These are phyloP conservation scores for Sycophila texana DNA, from an alignment of 2,888 invertebrate genomes.

Conservation along the genomic window DNA sequence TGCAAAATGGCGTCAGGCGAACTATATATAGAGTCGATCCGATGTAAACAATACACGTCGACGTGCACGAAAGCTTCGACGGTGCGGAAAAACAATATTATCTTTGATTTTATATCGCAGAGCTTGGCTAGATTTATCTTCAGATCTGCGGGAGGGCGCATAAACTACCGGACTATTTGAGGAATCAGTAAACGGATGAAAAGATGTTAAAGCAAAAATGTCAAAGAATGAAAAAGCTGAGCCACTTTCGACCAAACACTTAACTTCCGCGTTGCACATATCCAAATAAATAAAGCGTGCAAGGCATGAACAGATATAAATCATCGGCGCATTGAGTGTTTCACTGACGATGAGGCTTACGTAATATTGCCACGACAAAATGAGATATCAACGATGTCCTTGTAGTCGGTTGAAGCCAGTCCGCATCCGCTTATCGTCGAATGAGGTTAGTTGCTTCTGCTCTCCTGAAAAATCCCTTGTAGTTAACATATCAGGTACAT, in stretches of 20 bases:
- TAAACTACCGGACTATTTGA: too few species aligned
- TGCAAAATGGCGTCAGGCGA: background rate
- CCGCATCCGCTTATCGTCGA: background rate
- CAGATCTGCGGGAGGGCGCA: too few species aligned
- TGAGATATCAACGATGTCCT: slow-evolving; percentile 39
- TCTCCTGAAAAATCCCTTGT: background rate
- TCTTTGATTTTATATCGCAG: too few species aligned
- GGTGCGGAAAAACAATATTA: too few species aligned
- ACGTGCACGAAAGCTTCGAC: too few species aligned
- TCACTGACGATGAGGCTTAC: slow-evolving; percentile 57
- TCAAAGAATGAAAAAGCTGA: background rate
- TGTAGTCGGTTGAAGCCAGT: slow-evolving; percentile 49
- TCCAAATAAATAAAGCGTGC: slow-evolving; percentile 10
- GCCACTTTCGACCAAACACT: background rate
- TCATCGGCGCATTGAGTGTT: slow-evolving; percentile 20
- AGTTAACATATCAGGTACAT: background rate
- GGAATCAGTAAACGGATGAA: background rate
- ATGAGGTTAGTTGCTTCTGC: slow-evolving; percentile 51
- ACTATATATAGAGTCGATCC: too few species aligned
- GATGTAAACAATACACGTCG: too few species aligned
- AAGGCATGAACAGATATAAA: slow-evolving; percentile 19
- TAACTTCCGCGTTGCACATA: slow-evolving; percentile 3
- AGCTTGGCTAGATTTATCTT: too few species aligned
- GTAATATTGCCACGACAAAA: slow-evolving; percentile 57
- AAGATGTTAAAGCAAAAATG: background rate